Evolutionary conservation across 2,113 vertebrate genomes (phyloP).

Genomic region (Pipa parva): DNA sequence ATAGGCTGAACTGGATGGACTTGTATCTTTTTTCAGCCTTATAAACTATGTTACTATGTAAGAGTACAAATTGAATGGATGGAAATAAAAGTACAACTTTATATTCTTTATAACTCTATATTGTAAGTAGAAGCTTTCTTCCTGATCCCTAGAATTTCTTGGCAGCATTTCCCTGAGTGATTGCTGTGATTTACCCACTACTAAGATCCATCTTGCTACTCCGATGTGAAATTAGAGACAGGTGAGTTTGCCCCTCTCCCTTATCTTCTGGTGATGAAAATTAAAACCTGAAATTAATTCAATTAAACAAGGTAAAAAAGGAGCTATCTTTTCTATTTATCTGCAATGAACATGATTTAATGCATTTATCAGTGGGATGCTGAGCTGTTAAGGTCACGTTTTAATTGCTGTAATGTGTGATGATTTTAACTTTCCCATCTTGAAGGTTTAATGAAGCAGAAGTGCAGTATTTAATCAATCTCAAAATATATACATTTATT

Average conservation of each 20-base stretch:
- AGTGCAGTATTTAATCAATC: slow-evolving; percentile 32
- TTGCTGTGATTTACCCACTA: slow-evolving; percentile 43
- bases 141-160: slow-evolving; percentile 37
- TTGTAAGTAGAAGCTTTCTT: slow-evolving; percentile 13
- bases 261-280: slow-evolving; percentile 25
- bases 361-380: slow-evolving; percentile 28
- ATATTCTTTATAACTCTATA: too few relatives aligned
- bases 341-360: slow-evolving; percentile 12
- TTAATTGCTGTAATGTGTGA: slow-evolving; percentile 35
- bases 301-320: neutral
- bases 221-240: neutral
- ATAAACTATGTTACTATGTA: too few relatives aligned
- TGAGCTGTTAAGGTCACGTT: slow-evolving; percentile 40
- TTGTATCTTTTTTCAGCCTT: too few relatives aligned
- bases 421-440: slow-evolving; percentile 29
- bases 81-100: too few relatives aligned
- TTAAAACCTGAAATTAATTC: slow-evolving; percentile 25
- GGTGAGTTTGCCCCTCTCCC: slow-evolving; percentile 18
- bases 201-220: slow-evolving; percentile 37
- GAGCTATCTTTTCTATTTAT: slow-evolving; percentile 2
- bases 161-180: slow-evolving; percentile 32
- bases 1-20: too few relatives aligned
- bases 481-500: slow-evolving; percentile 14
- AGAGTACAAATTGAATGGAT: too few relatives aligned
- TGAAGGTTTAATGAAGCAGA: slow-evolving; percentile 30